A percentile compares a stretch with the other conserved stretches of the same genome.
phyloP scores from a whole-genome alignment of 1,140 invertebrate genomes.

The Asbolus verrucosus region DNA sequence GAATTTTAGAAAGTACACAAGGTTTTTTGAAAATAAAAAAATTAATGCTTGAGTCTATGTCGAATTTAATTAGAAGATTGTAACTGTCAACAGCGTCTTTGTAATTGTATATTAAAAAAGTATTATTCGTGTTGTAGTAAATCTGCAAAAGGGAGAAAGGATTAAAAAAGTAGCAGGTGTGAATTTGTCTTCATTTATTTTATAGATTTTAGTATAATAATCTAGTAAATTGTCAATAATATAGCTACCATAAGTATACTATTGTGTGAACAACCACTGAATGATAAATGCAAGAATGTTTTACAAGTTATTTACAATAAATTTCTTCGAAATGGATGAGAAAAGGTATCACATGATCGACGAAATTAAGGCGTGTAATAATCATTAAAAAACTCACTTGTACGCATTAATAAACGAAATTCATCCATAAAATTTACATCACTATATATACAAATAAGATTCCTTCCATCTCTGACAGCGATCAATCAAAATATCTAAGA shows the following conservation, averaged over 20 bases:
- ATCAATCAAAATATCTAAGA: too few species aligned
- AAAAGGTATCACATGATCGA: slow-evolving; percentile 40
- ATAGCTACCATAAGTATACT: slow-evolving; percentile 37
- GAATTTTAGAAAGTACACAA: too few species aligned
- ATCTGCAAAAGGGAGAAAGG: too few species aligned
- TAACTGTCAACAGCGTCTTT: too few species aligned
- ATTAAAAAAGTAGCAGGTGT: too few species aligned
- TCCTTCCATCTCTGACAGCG: too few species aligned
- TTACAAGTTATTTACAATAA: slow-evolving; percentile 40
- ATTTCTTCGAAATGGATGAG: slow-evolving; percentile 13
- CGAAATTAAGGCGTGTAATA: slow-evolving; percentile 39
- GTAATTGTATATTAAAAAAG: too few species aligned
- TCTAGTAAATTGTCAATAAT: slow-evolving; percentile 44
- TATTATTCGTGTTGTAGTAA: too few species aligned
- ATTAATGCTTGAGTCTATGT: too few species aligned
- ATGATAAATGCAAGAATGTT: slow-evolving; percentile 38
- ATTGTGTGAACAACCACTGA: slow-evolving; percentile 40
- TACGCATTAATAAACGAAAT: slow-evolving; percentile 2
- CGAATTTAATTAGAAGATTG: too few species aligned
- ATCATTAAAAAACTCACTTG: not conserved
- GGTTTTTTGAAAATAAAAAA: too few species aligned
- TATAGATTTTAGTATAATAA: slow-evolving; percentile 41
- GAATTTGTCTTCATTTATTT: slow-evolving; percentile 36
- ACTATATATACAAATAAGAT: slow-evolving; percentile 14
- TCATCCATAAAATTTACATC: slow-evolving; percentile 20